Evolutionary conservation across 1,140 invertebrate species (phyloP).

Genomic region (Aethina tumida): DNA sequence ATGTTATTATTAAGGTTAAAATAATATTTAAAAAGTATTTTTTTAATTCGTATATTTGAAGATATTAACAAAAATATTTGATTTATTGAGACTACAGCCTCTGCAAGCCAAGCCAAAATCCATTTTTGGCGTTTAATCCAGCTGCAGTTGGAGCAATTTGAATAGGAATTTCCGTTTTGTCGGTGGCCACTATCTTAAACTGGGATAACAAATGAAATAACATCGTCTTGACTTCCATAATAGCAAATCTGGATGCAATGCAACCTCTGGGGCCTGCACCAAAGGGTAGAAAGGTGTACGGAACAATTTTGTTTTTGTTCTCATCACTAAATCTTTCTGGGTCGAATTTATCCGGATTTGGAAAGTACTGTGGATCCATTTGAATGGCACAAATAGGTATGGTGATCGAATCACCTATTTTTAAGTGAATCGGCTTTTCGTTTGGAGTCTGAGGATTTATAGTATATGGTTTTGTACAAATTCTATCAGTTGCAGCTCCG

Average conservation of each 20-base stretch:
- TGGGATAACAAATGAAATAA: conserved; percentile 28
- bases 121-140: conserved; percentile 19
- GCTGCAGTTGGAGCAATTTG: conserved; percentile 17
- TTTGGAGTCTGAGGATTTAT: conserved; percentile 10
- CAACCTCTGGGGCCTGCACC: conserved; percentile 36
- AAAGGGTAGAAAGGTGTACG: conserved; percentile 41
- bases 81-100: too few species aligned
- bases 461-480: conserved; percentile 31
- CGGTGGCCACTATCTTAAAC: conserved; percentile 20
- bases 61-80: too few species aligned
- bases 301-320: conserved; percentile 25
- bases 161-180: conserved; percentile 27
- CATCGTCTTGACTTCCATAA: conserved; percentile 28
- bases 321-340: conserved; percentile 26
- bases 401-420: conserved; percentile 22
- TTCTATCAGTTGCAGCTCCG: conserved; percentile 31
- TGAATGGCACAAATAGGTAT: conserved; percentile 43
- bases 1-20: too few species aligned
- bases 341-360: background rate
- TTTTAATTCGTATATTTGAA: too few species aligned
- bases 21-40: too few species aligned
- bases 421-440: conserved; percentile 7
- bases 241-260: conserved; percentile 24
- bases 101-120: conserved; percentile 26
- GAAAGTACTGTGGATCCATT: conserved; percentile 32